Conservation (phyloP, 2,113 vertebrate genomes). For the Pongo abelii region DNA sequence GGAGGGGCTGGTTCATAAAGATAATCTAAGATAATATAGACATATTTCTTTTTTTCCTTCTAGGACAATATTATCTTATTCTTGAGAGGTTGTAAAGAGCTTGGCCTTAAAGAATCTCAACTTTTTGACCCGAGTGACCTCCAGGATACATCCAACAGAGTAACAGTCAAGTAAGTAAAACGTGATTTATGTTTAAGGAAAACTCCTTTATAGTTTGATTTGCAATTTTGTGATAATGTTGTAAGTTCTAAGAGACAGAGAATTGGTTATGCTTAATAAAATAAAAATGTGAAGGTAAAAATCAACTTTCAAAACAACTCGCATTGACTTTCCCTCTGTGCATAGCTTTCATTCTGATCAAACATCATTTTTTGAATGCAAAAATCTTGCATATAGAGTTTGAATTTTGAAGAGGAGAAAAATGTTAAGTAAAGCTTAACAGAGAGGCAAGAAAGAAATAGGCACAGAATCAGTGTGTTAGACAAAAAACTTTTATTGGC, state of each 20-base stretch:
- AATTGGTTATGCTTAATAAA: slow-evolving; percentile 21
- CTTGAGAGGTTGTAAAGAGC: slow-evolving; percentile 95
- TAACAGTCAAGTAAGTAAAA: slow-evolving; percentile 90
- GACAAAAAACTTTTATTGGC: slow-evolving; percentile 39
- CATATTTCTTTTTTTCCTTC: slow-evolving; percentile 68
- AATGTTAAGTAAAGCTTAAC: slow-evolving; percentile 17
- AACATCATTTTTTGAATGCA: slow-evolving; percentile 21
- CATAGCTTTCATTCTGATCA: background rate
- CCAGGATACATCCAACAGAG: slow-evolving; percentile 91
- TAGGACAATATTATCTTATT: slow-evolving; percentile 97
- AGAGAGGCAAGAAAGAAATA: background rate
- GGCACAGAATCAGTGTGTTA: background rate
- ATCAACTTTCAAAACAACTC: slow-evolving; percentile 29
- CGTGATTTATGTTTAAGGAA: slow-evolving; percentile 31
- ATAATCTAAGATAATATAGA: background rate
- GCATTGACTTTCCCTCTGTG: background rate
- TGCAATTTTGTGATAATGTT: slow-evolving; percentile 4
- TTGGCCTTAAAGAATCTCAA: slow-evolving; percentile 97
- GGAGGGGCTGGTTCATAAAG: background rate
- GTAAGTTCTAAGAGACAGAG: background rate
- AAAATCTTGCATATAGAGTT: background rate
- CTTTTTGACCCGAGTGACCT: slow-evolving; percentile 97
- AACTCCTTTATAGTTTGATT: background rate
- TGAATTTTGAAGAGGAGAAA: slow-evolving; percentile 7
- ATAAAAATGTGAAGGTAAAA: slow-evolving; percentile 37